These are phyloP conservation scores for Nephotettix cincticeps DNA, from an alignment of 1,140 invertebrate species.

Conservation along the genomic window DNA sequence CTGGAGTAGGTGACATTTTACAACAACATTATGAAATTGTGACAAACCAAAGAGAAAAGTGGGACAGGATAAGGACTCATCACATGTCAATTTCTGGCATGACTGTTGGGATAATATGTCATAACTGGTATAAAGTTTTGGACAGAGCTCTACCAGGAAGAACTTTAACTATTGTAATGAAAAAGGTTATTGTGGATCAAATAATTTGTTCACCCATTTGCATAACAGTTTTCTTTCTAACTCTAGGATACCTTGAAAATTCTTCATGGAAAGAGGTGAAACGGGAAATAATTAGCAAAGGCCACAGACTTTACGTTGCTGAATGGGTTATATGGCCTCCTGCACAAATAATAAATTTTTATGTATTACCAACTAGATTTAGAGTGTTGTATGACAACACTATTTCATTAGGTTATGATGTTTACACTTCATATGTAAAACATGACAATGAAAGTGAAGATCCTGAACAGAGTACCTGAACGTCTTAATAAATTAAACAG, in stretches of 20 bases:
- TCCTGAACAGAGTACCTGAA: too few species aligned
- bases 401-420: slow-evolving; percentile 87
- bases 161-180: slow-evolving; percentile 65
- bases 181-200: slow-evolving; percentile 89
- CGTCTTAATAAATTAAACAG: too few species aligned
- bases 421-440: slow-evolving; percentile 91
- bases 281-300: slow-evolving; percentile 75
- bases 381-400: slow-evolving; percentile 89
- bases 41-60: slow-evolving; percentile 54
- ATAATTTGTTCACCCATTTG: slow-evolving; percentile 82
- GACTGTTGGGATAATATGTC: slow-evolving; percentile 78
- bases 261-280: slow-evolving; percentile 61
- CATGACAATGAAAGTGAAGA: slow-evolving; percentile 49
- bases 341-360: slow-evolving; percentile 86
- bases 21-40: slow-evolving; percentile 84
- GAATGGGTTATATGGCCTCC: slow-evolving; percentile 83
- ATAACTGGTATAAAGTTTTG: slow-evolving; percentile 79
- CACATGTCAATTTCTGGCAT: slow-evolving; percentile 80
- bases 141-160: slow-evolving; percentile 69
- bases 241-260: slow-evolving; percentile 70
- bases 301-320: slow-evolving; percentile 72
- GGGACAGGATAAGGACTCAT: slow-evolving; percentile 64
- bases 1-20: slow-evolving; percentile 74
- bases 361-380: slow-evolving; percentile 77
- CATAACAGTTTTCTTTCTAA: slow-evolving; percentile 78